Evolutionary conservation across 1,140 invertebrate species (phyloP).

Genomic region (Stegodyphus dumicola): DNA sequence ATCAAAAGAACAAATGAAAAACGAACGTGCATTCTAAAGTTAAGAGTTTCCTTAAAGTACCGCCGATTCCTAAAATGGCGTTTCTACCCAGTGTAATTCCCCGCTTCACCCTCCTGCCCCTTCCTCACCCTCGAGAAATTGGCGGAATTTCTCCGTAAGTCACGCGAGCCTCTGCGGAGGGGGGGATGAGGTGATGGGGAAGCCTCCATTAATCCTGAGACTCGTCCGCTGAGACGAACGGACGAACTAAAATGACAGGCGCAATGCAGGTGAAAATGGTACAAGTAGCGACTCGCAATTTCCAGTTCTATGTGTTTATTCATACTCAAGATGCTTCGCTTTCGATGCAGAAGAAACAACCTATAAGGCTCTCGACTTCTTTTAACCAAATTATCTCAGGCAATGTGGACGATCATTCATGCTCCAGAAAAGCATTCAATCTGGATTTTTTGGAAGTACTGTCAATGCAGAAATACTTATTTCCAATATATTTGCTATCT

Average conservation of each 20-base stretch:
- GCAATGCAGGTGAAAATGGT: neutral
- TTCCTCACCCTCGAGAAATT: neutral
- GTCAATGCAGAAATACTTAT: too few relatives aligned
- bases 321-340: too few relatives aligned
- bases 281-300: neutral
- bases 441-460: too few relatives aligned
- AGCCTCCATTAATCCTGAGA: constrained; percentile 16
- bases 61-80: constrained; percentile 2
- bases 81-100: neutral
- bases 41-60: neutral
- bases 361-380: too few relatives aligned
- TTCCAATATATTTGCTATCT: too few relatives aligned
- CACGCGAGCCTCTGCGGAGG: neutral
- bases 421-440: too few relatives aligned
- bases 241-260: neutral
- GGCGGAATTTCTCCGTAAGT: constrained; percentile 8
- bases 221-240: neutral
- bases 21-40: neutral
- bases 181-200: neutral
- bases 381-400: too few relatives aligned
- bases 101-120: neutral
- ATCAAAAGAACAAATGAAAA: neutral
- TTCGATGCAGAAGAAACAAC: too few relatives aligned
- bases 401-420: too few relatives aligned
- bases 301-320: too few relatives aligned